Evolutionary conservation across 2,888 invertebrate species (phyloP).

Genomic region (Drosophila villosipedis): DNA sequence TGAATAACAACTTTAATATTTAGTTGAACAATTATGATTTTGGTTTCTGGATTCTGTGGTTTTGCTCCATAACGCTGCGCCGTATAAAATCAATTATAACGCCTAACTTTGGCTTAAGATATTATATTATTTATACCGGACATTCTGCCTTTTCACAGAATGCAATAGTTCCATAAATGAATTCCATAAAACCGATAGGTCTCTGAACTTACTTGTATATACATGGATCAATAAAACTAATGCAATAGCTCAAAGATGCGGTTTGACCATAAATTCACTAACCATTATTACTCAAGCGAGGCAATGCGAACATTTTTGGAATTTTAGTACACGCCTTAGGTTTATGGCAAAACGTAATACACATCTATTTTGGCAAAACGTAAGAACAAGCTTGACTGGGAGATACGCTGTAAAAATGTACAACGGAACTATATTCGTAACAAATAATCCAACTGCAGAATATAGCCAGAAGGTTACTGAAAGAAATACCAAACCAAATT

Average conservation of each 20-base stretch:
- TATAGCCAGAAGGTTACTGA: not conserved
- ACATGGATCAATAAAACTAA: not conserved
- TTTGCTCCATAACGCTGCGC: not conserved
- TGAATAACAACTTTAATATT: not conserved
- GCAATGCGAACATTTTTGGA: not conserved
- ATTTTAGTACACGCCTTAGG: not conserved
- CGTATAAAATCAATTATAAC: not conserved
- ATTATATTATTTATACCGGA: not conserved
- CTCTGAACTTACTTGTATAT: not conserved
- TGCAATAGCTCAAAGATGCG: not conserved
- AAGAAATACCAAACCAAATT: conserved; percentile 28
- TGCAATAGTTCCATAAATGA: not conserved
- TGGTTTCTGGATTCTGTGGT: not conserved
- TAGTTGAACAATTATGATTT: not conserved
- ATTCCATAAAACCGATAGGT: not conserved
- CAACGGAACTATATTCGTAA: not conserved
- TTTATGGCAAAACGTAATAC: too few species aligned
- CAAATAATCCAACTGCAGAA: not conserved
- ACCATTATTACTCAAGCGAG: not conserved
- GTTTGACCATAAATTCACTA: not conserved
- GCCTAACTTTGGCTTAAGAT: not conserved
- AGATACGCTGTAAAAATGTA: not conserved
- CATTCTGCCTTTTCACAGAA: not conserved
- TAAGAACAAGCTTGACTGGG: too few species aligned
- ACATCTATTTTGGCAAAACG: conserved; percentile 9